Evolutionary conservation across 2,113 vertebrate species (phyloP), one percentile per base, ranked within the genome.

Genomic region (Oxyura jamaicensis): DNA sequence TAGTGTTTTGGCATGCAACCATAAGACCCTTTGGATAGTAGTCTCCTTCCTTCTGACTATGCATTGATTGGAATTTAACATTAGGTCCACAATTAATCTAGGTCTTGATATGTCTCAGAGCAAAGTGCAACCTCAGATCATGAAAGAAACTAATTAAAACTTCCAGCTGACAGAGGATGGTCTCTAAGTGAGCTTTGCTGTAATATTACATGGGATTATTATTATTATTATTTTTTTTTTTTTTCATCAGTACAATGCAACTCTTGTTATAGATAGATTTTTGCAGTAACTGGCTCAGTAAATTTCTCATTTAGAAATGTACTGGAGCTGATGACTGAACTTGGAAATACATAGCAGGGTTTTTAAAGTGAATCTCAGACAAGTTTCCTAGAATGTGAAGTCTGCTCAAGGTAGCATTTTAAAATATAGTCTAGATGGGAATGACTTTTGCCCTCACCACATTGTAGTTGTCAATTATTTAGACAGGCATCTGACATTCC

Each of bases 341-440:
- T 66, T 93, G 68, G 72, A 94, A 83, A 81, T 18, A 36, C 58
- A 69, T 23, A 66, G 66, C 56, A 62, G 73, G 10, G 10, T 53
- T 93, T 96, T 90, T 53, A 52, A 95, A 62, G 91, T 44, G 42
- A 93, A 53, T 71, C 52, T 95, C 39, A 77, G 68, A 74, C 73
- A 66, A 0, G 0, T 72, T 94, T 53, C 26, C 15, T 41, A 73
- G 72, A 83, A 68, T 68, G 56, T 48, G 58, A 77, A 87, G 35
- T 23, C 48, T 74, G 65, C 53, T 86, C 52, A 78, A 52, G 68
- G 93, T 95, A 90, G 46, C 41, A 84, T 76, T 73, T 96, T 96
- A 94, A 96, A 96, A 95, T 87, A 97, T 90, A 94, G 80, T 46
- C 80, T 95, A 23, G 3, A 42, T 95, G 83, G 58, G 48, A 85